Base-by-base conservation (phyloP, 1,140 invertebrate genomes). In the Anoplophora glabripennis region DNA sequence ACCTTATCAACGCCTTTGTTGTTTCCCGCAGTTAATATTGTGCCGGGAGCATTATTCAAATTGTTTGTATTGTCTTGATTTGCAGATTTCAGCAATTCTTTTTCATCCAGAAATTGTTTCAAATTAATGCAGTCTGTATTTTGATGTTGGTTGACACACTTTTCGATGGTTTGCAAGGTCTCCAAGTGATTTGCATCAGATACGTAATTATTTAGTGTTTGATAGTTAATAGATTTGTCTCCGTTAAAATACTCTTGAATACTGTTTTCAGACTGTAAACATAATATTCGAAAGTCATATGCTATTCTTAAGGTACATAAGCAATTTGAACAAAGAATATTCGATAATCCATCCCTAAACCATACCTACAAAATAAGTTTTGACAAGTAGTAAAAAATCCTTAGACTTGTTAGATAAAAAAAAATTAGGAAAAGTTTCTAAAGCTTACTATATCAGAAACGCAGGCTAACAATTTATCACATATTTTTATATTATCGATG, bases 31-130 rank as follows among this genome's bases (percentile, higher is more conserved):
- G 21, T 28, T 28, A 28, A 28, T 28, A 28, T 5, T 28, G 5
- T 5, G 5, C 5, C 21, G 5, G 21, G 21, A 28, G 21, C 5
- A 28, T 28, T 66, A 49, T 60, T 53, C 4, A 63, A 64, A 21
- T 48, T 18, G 36, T n/a, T 42, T 34, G 57, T 60, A 15, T 62
- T 54, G 7, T 49, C 48, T 28, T 59, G 21, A 41, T 58, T 33
- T 38, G 60, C 57, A 49, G 56, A 59, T 64, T 73, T 72, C 0
- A 37, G 14, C 18, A 68, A 46, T 35, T 66, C 64, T 14, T 65
- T 68, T 12, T 69, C 70, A 64, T 61, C 70, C 11, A 72, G 57
- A 57, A 73, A 73, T 63, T 73, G 72, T 56, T 73, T 72, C 14
- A 73, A 54, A 63, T 73, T 70, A 44, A 72, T 35, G 63, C 68